These are phyloP conservation scores for Proctacanthus coquilletti DNA, from an alignment of 1,140 invertebrate genomes.

Conservation along the genomic window DNA sequence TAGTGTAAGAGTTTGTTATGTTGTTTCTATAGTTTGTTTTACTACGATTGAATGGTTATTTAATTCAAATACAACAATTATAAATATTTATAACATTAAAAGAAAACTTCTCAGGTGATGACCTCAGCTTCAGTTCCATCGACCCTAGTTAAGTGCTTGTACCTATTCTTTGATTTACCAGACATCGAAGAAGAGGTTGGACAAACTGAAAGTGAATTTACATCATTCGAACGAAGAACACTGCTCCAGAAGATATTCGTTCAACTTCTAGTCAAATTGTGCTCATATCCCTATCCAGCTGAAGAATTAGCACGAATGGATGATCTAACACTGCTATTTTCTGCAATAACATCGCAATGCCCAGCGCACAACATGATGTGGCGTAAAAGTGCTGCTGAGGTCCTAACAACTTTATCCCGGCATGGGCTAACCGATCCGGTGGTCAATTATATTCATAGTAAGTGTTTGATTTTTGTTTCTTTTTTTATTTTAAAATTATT, in stretches of 20 bases:
- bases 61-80: no score
- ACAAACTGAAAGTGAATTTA: conserved; percentile 71
- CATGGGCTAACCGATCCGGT: conserved; percentile 86
- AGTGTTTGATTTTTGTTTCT: conserved; percentile 27
- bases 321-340: conserved; percentile 89
- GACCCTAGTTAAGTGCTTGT: conserved; percentile 95
- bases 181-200: conserved; percentile 66
- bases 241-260: conserved; percentile 93
- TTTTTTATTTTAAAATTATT: no score
- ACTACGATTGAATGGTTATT: no score
- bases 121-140: conserved; percentile 89
- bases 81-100: no score
- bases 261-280: conserved; percentile 85
- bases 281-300: conserved; percentile 79
- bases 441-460: conserved; percentile 93
- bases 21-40: no score
- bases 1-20: no score
- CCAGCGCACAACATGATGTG: conserved; percentile 84
- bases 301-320: conserved; percentile 94
- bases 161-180: conserved; percentile 96
- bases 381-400: conserved; percentile 93
- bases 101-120: conserved; percentile 88
- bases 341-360: conserved; percentile 90
- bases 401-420: conserved; percentile 86
- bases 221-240: conserved; percentile 75